Evolutionary conservation across 2,888 invertebrate species (phyloP).

Genomic region (Chymomyza procnemis): DNA sequence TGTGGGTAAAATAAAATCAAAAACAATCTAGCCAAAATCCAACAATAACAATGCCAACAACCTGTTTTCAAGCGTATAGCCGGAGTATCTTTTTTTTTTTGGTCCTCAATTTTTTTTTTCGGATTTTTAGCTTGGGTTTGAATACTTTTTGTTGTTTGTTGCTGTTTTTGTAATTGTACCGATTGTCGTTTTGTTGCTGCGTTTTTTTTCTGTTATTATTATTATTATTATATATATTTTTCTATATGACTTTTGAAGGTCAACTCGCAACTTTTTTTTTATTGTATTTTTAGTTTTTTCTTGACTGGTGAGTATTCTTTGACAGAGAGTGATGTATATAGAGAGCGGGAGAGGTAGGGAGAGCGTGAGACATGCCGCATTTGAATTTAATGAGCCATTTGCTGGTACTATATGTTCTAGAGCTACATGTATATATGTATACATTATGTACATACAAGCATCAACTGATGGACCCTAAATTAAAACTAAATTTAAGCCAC

Average conservation of each 20-base stretch:
- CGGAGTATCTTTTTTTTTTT: constrained; percentile 34
- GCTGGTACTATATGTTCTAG: constrained; percentile 12
- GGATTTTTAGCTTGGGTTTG: constrained; percentile 61
- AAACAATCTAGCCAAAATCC: constrained; percentile 47
- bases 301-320: not conserved
- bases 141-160: constrained; percentile 38
- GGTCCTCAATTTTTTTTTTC: constrained; percentile 28
- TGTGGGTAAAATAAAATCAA: constrained; percentile 53
- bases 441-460: not conserved
- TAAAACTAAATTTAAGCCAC: not conserved
- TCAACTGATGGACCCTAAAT: not conserved
- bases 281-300: not conserved
- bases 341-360: too few species aligned
- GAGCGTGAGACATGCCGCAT: constrained; percentile 4
- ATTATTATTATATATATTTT: constrained; percentile 54
- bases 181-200: constrained; percentile 31
- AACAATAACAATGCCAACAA: constrained; percentile 40
- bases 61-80: constrained; percentile 58
- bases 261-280: not conserved
- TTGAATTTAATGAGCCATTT: constrained; percentile 63
- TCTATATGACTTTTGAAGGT: constrained; percentile 1
- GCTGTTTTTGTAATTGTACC: constrained; percentile 3
- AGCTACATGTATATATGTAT: not conserved
- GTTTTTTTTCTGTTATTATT: constrained; percentile 41
- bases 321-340: too few species aligned